Base-by-base conservation (phyloP, 2,797 vertebrate genomes). In the Urophycis tenuis region DNA sequence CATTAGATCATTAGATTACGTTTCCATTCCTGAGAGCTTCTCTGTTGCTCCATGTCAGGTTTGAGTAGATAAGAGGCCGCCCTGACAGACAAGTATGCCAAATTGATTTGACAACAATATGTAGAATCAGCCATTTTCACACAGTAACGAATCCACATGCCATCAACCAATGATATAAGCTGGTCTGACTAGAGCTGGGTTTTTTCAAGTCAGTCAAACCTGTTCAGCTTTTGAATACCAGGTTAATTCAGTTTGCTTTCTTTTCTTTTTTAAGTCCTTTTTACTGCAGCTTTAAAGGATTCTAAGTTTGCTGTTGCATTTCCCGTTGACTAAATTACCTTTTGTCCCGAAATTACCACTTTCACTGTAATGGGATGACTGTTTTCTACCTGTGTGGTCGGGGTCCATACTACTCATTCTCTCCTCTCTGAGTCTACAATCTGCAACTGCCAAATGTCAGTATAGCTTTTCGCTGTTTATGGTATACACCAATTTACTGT, bases 191-290 rank as follows among this genome's bases (percentile, higher is more conserved):
- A 79, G 78, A 82, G 81, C 74, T 80, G 64, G 39, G 69, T 9
- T 29, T 32, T 12, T 15, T 17, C 3, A 1, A 76, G 19, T 87
- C 74, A 75, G 89, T 36, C 80, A 85, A 89, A 90, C 88, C 87
- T 67, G 89, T 90, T 90, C 41, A 1, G 15, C 30, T 71, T 7
- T 15, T 71, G 4, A 7, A 71, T 33, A 31, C 69, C 9, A 25
- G n/a, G 53, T n/a, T 64, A 25, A 10, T 19, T 64, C 22, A 64
- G 53, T 64, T 64, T 25, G 53, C 45, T 53, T 22, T 53, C 3
- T 7, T 22, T 53, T 45, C 14, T 22, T 25, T 29, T 64, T 64
- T 25, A 25, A 22, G 19, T 8, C 39, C 39, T 17, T 49, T 49
- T 49, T 41, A 41, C 34, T 3, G 34, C 34, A 35, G 34, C 34